Evolutionary conservation across 2,888 invertebrate species (phyloP).

Genomic region (Netelia fuscicornis): DNA sequence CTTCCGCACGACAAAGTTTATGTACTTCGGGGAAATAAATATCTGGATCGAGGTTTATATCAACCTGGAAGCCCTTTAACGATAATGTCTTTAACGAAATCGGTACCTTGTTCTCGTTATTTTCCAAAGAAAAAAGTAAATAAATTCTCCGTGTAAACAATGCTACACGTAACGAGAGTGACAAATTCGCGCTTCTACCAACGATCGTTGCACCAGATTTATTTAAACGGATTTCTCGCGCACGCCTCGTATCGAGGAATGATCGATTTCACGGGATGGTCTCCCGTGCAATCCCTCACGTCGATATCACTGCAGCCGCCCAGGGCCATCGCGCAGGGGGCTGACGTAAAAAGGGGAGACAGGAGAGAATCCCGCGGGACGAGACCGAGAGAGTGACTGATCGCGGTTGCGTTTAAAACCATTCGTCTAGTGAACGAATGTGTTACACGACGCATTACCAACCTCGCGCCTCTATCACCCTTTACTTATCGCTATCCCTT

Average conservation of each 20-base stretch:
- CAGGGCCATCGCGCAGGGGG: constrained; percentile 3
- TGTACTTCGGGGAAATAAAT: neutral
- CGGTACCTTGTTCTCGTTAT: neutral
- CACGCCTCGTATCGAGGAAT: constrained; percentile 31
- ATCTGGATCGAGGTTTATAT: too few relatives aligned
- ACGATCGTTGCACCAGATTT: constrained; percentile 55
- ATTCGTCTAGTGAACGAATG: constrained; percentile 63
- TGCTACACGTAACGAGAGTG: neutral
- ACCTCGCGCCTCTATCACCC: constrained; percentile 37
- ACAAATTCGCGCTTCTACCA: constrained; percentile 14
- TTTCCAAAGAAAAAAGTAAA: neutral
- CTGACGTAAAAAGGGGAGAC: neutral
- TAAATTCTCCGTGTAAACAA: constrained; percentile 1
- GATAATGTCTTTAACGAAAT: neutral
- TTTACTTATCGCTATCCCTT: constrained; percentile 39
- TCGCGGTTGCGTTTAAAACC: constrained; percentile 54
- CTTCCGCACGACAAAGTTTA: constrained; percentile 16
- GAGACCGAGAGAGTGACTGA: constrained; percentile 56
- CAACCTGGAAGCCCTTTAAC: too few relatives aligned
- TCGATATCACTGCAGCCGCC: constrained; percentile 37
- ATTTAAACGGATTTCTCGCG: constrained; percentile 26
- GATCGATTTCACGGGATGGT: constrained; percentile 41
- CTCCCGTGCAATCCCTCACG: constrained; percentile 40
- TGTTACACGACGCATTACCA: constrained; percentile 62
- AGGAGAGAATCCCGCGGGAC: constrained; percentile 17